phyloP scores from a whole-genome alignment of 1,140 invertebrate genomes.

The Drosophila guanche region DNA sequence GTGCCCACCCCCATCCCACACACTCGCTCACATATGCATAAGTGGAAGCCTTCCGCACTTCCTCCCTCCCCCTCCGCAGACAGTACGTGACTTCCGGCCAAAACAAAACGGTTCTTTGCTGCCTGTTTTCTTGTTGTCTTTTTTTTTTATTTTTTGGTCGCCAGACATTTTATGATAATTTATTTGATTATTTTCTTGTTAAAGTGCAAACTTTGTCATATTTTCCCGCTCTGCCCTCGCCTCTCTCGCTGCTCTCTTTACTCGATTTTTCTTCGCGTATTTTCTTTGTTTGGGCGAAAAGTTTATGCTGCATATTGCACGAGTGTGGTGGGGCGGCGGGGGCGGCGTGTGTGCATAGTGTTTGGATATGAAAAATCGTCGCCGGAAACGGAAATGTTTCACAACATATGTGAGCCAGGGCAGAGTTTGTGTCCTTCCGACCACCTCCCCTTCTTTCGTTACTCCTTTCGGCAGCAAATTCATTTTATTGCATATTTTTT shows the following conservation, averaged over 20 bases:
- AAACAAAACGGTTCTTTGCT: slow-evolving; percentile 74
- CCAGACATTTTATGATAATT: slow-evolving; percentile 78
- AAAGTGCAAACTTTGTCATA: slow-evolving; percentile 80
- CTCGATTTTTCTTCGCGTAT: slow-evolving; percentile 43
- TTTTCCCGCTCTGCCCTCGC: slow-evolving; percentile 33
- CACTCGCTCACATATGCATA: slow-evolving; percentile 29
- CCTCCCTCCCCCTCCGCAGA: slow-evolving; percentile 41
- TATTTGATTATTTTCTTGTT: slow-evolving; percentile 82
- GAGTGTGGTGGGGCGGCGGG: neutral
- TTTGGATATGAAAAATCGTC: slow-evolving; percentile 44
- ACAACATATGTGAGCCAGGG: slow-evolving; percentile 70
- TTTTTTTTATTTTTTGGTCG: slow-evolving; percentile 19
- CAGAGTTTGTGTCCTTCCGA: slow-evolving; percentile 38
- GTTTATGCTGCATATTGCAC: slow-evolving; percentile 28
- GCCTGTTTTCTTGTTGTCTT: slow-evolving; percentile 22
- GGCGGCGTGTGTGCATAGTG: slow-evolving; percentile 21
- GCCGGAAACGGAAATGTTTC: slow-evolving; percentile 79
- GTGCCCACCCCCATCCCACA: slow-evolving; percentile 22
- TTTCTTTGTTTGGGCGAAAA: slow-evolving; percentile 50
- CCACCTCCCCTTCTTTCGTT: slow-evolving; percentile 25
- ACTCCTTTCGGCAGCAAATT: slow-evolving; percentile 51
- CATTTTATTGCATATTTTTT: slow-evolving; percentile 81
- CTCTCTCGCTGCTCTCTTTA: slow-evolving; percentile 1
- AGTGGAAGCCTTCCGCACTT: slow-evolving; percentile 10
- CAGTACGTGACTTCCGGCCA: slow-evolving; percentile 81